phyloP scores from a whole-genome alignment of 2,113 vertebrate genomes.

The Sinosuthora webbiana region DNA sequence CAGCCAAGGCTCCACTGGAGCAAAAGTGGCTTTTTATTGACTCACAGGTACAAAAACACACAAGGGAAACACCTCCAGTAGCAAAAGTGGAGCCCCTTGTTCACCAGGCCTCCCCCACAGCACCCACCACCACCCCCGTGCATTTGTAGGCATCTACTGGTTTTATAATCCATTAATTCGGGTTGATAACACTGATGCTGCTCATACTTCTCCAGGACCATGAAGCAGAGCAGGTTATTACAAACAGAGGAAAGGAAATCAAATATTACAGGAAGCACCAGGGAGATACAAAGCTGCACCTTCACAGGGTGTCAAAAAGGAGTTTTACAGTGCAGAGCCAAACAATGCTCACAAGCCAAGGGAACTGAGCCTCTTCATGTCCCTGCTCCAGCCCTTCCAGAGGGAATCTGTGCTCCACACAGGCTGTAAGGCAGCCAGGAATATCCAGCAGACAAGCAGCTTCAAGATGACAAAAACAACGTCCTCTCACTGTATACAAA shows the following conservation, averaged over 20 bases:
- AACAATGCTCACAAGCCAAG: neutral
- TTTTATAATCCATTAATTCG: neutral
- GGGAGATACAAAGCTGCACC: neutral
- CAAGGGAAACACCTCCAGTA: neutral
- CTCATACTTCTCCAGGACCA: neutral
- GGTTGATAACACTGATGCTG: neutral
- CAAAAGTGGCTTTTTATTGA: conserved; percentile 37
- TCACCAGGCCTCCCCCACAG: neutral
- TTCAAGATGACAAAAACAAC: neutral
- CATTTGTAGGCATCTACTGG: neutral
- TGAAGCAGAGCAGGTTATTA: neutral
- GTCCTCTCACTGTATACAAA: fast-evolving
- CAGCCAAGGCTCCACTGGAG: neutral
- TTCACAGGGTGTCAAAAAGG: neutral
- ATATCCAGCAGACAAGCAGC: neutral
- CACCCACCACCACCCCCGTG: neutral
- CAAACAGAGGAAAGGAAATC: neutral
- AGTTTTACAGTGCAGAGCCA: neutral
- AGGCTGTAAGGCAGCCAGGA: neutral
- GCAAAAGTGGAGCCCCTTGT: neutral
- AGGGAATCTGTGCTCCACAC: neutral
- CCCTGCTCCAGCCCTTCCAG: neutral
- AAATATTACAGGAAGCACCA: neutral
- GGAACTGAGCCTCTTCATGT: neutral
- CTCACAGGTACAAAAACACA: neutral